These are phyloP conservation scores for Chaetorhynchus papuensis DNA, from an alignment of 2,113 vertebrate genomes.

Conservation along the genomic window DNA sequence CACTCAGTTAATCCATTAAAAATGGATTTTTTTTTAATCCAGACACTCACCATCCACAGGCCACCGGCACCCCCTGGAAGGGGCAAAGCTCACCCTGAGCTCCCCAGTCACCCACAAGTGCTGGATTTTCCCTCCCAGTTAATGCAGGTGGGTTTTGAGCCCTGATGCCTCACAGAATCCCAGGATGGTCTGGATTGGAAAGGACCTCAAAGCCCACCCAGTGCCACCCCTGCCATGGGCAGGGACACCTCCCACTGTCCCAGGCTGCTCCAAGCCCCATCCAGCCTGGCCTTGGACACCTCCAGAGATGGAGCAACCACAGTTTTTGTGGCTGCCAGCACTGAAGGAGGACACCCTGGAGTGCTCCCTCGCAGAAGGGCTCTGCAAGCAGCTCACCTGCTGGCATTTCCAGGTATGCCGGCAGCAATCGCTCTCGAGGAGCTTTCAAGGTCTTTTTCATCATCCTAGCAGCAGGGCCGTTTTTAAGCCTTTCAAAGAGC, in stretches of 20 bases:
- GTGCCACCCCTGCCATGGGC: rapidly evolving
- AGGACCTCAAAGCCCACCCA: neutral
- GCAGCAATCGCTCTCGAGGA: neutral
- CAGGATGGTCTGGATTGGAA: neutral
- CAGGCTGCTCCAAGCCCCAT: neutral
- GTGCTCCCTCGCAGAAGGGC: neutral
- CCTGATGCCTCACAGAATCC: neutral
- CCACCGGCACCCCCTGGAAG: rapidly evolving
- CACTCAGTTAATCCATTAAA: neutral
- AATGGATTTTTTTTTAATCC: neutral
- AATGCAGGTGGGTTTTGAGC: neutral
- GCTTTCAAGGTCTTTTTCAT: neutral
- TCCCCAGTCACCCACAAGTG: neutral
- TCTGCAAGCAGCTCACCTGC: neutral
- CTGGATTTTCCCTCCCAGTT: neutral
- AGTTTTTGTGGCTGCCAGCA: neutral
- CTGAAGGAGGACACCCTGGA: neutral
- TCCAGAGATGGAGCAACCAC: neutral
- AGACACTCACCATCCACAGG: neutral
- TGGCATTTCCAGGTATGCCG: neutral
- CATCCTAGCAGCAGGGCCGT: neutral
- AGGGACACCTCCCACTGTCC: neutral
- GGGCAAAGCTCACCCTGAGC: neutral
- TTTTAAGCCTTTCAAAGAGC: neutral
- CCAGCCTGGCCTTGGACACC: neutral